Conservation (phyloP, 2,888 invertebrate species). For the Furcula furcula region DNA sequence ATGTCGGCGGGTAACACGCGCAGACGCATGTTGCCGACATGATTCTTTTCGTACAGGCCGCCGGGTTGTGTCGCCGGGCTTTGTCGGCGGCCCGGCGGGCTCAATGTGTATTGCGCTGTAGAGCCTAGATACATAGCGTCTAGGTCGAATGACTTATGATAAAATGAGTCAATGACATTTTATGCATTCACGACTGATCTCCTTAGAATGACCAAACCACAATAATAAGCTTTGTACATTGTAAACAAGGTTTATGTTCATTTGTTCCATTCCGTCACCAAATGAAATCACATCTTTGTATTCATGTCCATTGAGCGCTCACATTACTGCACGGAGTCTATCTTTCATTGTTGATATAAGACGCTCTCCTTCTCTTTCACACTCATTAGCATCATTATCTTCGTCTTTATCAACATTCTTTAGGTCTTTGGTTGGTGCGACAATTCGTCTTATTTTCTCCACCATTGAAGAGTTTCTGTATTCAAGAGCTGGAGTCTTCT, state of each 20-base stretch:
- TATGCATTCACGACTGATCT: slow-evolving; percentile 29
- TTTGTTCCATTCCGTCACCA: slow-evolving; percentile 10
- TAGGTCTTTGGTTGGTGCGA: slow-evolving; percentile 23
- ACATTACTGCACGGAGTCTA: slow-evolving; percentile 63
- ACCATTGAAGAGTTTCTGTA: slow-evolving; percentile 38
- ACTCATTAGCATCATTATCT: slow-evolving; percentile 14
- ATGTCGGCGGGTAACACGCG: no score
- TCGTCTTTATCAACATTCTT: slow-evolving; percentile 31
- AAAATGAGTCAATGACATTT: slow-evolving; percentile 63
- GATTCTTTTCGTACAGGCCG: no score
- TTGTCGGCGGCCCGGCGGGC: no score
- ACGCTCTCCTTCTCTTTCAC: slow-evolving; percentile 34
- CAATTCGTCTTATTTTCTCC: slow-evolving; percentile 36
- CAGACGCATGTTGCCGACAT: no score
- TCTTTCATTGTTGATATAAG: slow-evolving; percentile 65
- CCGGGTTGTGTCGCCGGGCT: no score
- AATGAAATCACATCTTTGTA: slow-evolving; percentile 35
- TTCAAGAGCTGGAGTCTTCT: slow-evolving; percentile 19
- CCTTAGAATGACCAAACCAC: slow-evolving; percentile 12
- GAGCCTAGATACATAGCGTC: slow-evolving; percentile 30
- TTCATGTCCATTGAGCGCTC: slow-evolving; percentile 60
- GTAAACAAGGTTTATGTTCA: slow-evolving; percentile 15
- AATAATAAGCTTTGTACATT: slow-evolving; percentile 12
- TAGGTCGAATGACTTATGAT: slow-evolving; percentile 51
- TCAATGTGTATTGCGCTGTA: no score